Evolutionary conservation across 2,888 invertebrate genomes (phyloP), one percentile per base, ranked within the genome.

Genomic region (Drosophila pseudotalamancana): DNA sequence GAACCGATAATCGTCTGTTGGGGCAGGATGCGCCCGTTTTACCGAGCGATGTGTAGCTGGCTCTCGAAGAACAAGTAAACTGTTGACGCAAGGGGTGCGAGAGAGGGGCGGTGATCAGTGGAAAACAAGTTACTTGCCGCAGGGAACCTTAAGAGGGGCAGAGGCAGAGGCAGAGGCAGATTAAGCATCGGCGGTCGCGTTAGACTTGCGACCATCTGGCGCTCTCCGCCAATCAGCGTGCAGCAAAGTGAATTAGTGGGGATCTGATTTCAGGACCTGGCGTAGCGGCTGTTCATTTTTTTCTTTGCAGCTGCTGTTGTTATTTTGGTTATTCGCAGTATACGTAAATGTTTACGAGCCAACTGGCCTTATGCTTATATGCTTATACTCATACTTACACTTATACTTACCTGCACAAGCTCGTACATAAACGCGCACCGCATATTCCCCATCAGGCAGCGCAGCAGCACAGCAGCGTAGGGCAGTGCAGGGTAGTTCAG

Each of bases 161-260:
- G 9, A 11, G n/a, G 16, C 18, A 6, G 6, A 8, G 35, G 45
- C 12, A 9, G 23, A n/a, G 40, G 53, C 63, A 79, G 80, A 80
- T 87, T 87, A 84, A 84, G 74, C 73, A 65, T 40, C 59, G 56
- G 70, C 43, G 73, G 62, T 48, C 48, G 77, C 77, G 54, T 76
- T 80, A 70, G 80, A 75, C 75, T 88, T 79, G 89, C 87, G 90
- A 87, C 90, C 90, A 90, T 90, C 90, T 90, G 90, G 89, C 84
- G 88, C 75, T 87, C 69, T 83, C 66, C 66, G 70, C 90, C 90
- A 90, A 90, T 90, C 89, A 85, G 83, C 77, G 74, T 48, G 31
- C 65, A 82, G 84, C 85, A 88, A 77, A 87, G 74, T 80, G 84
- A 89, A 89, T 89, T 89, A 89, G 72, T 73, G 74, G 68, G 62